phyloP scores from a whole-genome alignment of 64 coral and sea anemone species.

The Pocillopora verrucosa region DNA sequence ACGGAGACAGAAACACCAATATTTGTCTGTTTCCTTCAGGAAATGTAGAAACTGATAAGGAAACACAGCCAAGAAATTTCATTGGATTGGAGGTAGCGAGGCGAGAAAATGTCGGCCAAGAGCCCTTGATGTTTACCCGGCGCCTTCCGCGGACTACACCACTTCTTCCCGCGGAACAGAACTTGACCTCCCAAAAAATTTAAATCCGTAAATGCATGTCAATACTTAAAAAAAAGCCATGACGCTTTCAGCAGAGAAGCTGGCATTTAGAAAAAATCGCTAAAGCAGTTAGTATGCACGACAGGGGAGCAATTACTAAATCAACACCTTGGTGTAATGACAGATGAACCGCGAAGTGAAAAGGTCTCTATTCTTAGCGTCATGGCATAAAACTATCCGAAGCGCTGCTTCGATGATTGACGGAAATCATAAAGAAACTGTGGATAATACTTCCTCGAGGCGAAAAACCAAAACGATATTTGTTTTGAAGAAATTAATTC shows the following conservation, averaged over 20 bases:
- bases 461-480: not conserved
- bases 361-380: not conserved
- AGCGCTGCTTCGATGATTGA: not conserved
- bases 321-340: not conserved
- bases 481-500: not conserved
- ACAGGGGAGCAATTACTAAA: not conserved
- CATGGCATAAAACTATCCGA: not conserved
- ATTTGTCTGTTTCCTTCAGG: too few relatives aligned
- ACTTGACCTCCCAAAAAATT: too few relatives aligned
- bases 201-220: not conserved
- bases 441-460: too few relatives aligned
- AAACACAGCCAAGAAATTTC: too few relatives aligned
- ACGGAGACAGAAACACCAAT: too few relatives aligned
- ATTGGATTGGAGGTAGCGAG: too few relatives aligned
- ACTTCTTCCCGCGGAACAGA: too few relatives aligned
- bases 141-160: too few relatives aligned
- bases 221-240: not conserved
- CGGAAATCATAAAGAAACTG: not conserved
- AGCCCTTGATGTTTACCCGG: too few relatives aligned
- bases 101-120: too few relatives aligned
- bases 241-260: not conserved
- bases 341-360: not conserved
- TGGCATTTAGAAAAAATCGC: not conserved
- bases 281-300: conserved; percentile 16
- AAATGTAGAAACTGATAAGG: too few relatives aligned